Base-by-base conservation (phyloP, 53 echinoderm and acorn worm species). In the Luidia sarsii region DNA sequence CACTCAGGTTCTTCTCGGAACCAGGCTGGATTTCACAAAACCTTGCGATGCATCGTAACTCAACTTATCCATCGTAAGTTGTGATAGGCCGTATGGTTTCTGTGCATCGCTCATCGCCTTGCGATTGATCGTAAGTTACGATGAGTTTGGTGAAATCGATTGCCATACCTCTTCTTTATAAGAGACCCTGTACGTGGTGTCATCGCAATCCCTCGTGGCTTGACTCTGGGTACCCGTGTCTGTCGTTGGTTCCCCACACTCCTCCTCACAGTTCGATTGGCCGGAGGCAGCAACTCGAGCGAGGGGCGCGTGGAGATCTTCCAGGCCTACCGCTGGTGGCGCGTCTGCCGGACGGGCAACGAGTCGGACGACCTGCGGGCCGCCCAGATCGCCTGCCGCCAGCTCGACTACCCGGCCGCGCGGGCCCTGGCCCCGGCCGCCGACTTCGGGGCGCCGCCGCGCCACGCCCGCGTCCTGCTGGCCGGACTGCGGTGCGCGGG, bases 321-420 rank as follows among this genome's bases (percentile, higher is more conserved):
- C 57, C 46, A 77, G 43, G 33, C 20, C n/a, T 77, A 33, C 37
- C 77, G 77, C 30, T 77, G 77, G 77, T 77, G 77, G 77, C 55
- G 56, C 0, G 77, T 77, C 3, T 77, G 60, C 20, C 32, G 32
- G 32, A n/a, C 60, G 6, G 77, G 61, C 43, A 77, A 77, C 77
- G 27, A 41, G 21, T 29, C 77, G 16, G 61, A 61, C 46, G 77
- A 77, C 48, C 28, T 77, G 62, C 59, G 45, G 23, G 60, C 59
- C 29, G 60, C 60, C 31, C 45, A 31, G 25, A 32, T 77, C 20
- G 77, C 37, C 41, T 77, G 77, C 33, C 61, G 62, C 9, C 77
- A 77, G 20, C 61, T 77, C 4, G 77, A 77, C 1, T 77, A 60
- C 61, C 25, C 61, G 6, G 27, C 60, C 11, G 61, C 48, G 1